phyloP scores from a whole-genome alignment of 1,140 invertebrate genomes.

The Neodiprion lecontei region DNA sequence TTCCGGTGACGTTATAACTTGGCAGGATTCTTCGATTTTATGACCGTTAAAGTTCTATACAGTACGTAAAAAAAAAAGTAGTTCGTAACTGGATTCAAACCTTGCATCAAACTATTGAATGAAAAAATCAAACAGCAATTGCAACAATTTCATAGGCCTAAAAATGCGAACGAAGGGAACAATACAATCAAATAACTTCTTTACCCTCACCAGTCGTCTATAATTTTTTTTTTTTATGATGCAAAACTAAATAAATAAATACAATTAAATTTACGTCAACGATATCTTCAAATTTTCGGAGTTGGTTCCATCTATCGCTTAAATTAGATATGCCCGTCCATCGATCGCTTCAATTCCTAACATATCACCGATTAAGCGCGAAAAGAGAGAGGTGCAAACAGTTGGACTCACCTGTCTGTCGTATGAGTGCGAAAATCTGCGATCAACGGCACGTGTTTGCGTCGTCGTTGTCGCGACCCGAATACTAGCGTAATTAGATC shows the following conservation, averaged over 20 bases:
- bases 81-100: background rate
- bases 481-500: slow-evolving; percentile 3
- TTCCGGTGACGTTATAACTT: too few relatives aligned
- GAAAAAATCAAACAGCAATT: background rate
- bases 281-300: background rate
- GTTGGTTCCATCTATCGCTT: background rate
- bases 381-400: too few relatives aligned
- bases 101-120: background rate
- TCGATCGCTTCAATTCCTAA: too few relatives aligned
- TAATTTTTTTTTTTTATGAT: background rate
- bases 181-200: too few relatives aligned
- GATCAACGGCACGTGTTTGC: background rate
- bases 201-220: too few relatives aligned
- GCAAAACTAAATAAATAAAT: slow-evolving; percentile 10
- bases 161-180: background rate
- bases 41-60: background rate
- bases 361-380: too few relatives aligned
- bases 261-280: background rate
- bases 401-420: background rate
- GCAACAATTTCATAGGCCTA: background rate
- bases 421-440: background rate
- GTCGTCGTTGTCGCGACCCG: background rate
- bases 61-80: background rate
- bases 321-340: too few relatives aligned
- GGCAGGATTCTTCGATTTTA: too few relatives aligned